Percentiles rank a stretch among this genome's conserved stretches.
These are phyloP conservation scores for Brachionus manjavacas DNA, from an alignment of 1,140 invertebrate genomes.

Conservation along the genomic window DNA sequence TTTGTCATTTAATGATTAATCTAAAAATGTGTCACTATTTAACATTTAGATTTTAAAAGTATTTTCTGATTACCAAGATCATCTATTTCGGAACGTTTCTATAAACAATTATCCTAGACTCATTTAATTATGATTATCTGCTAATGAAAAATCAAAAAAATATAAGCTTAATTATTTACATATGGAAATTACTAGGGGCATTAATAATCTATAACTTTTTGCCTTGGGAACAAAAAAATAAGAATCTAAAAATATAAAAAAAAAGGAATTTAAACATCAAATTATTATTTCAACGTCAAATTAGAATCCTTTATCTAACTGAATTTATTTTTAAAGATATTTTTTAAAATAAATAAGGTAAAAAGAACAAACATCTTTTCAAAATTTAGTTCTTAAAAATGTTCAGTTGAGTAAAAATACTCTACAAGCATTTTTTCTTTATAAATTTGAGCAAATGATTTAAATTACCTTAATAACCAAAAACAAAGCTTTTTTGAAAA, in stretches of 20 bases:
- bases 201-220: background rate
- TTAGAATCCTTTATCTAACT: background rate
- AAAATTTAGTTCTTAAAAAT: too few species aligned
- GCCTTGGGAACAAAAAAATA: too few species aligned
- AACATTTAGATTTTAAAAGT: background rate
- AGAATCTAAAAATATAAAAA: too few species aligned
- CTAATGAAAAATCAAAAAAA: background rate
- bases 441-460: background rate
- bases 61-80: background rate
- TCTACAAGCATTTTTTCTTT: background rate
- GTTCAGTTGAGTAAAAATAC: too few species aligned
- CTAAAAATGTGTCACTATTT: background rate
- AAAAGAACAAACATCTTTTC: too few species aligned
- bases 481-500: background rate
- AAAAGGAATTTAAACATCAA: background rate
- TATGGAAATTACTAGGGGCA: background rate
- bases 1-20: constrained; percentile 1
- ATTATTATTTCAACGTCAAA: background rate
- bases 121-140: too few species aligned
- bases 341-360: too few species aligned
- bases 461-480: background rate
- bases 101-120: background rate
- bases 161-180: background rate
- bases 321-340: too few species aligned
- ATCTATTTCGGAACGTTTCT: background rate